These are phyloP conservation scores for Pristiophorus japonicus DNA, from an alignment of 2,113 vertebrate genomes.

Conservation along the genomic window DNA sequence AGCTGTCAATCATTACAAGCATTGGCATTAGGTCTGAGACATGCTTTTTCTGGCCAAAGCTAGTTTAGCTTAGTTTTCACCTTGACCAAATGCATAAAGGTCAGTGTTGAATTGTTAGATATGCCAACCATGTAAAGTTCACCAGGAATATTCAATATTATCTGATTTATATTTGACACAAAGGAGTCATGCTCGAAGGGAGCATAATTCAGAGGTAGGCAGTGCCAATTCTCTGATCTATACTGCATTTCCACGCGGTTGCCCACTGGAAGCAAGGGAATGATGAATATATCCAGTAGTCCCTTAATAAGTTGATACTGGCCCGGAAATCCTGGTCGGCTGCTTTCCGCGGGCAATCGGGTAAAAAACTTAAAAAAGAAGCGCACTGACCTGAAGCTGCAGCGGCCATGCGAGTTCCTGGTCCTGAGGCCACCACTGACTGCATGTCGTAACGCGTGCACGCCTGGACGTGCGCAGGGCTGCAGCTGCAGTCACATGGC, in stretches of 20 bases:
- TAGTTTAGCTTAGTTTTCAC: background rate
- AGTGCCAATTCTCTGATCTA: background rate
- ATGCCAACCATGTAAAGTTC: background rate
- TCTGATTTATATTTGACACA: background rate
- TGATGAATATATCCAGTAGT: background rate
- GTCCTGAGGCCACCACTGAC: too few species aligned
- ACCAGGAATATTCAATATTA: too few species aligned
- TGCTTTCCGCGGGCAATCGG: too few species aligned
- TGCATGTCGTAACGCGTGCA: too few species aligned
- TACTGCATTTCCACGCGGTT: background rate
- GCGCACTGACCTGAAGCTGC: too few species aligned
- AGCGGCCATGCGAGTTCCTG: too few species aligned
- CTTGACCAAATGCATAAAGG: background rate
- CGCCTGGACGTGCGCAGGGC: too few species aligned
- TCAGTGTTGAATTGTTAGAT: background rate
- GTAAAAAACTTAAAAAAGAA: too few species aligned
- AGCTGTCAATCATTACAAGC: background rate
- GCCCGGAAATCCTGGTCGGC: too few species aligned
- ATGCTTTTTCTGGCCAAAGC: background rate
- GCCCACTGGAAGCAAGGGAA: background rate
- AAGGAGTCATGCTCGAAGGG: background rate
- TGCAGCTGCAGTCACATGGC: too few species aligned
- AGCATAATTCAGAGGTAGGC: background rate
- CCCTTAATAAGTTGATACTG: background rate
- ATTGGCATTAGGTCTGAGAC: background rate